These are phyloP conservation scores for Brenthis daphne DNA, from an alignment of 2,888 invertebrate species.

Conservation along the genomic window DNA sequence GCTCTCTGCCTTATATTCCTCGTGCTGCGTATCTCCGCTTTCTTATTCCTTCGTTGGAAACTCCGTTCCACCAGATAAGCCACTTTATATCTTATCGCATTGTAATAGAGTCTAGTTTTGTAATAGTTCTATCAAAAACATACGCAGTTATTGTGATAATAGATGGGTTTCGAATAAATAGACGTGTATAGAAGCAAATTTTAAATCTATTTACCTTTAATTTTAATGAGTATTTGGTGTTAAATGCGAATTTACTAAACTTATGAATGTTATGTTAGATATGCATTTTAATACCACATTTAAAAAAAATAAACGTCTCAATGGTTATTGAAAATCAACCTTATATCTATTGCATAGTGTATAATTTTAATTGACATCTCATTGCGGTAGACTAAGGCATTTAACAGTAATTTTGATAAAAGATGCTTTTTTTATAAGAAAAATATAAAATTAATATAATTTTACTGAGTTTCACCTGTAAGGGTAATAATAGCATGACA, in stretches of 20 bases:
- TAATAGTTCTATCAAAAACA: constrained; percentile 1
- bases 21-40: constrained; percentile 90
- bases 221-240: not conserved
- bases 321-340: not conserved
- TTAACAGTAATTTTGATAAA: constrained; percentile 16
- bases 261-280: not conserved
- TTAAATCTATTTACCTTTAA: not conserved
- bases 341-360: constrained; percentile 2
- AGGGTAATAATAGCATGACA: constrained; percentile 21
- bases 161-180: constrained; percentile 19
- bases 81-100: not conserved
- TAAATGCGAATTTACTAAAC: not conserved
- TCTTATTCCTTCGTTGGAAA: constrained; percentile 93
- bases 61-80: constrained; percentile 88
- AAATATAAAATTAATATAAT: not conserved
- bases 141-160: constrained; percentile 34
- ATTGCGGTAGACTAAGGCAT: constrained; percentile 2
- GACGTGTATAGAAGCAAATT: not conserved
- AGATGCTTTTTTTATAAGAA: constrained; percentile 9
- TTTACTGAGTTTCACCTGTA: not conserved
- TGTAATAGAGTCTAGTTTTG: constrained; percentile 19
- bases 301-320: not conserved
- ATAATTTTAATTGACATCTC: constrained; percentile 1
- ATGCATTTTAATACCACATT: not conserved
- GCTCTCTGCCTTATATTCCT: constrained; percentile 91